These are phyloP conservation scores for Crocallis elinguaria DNA, from an alignment of 2,888 invertebrate genomes.

Conservation along the genomic window DNA sequence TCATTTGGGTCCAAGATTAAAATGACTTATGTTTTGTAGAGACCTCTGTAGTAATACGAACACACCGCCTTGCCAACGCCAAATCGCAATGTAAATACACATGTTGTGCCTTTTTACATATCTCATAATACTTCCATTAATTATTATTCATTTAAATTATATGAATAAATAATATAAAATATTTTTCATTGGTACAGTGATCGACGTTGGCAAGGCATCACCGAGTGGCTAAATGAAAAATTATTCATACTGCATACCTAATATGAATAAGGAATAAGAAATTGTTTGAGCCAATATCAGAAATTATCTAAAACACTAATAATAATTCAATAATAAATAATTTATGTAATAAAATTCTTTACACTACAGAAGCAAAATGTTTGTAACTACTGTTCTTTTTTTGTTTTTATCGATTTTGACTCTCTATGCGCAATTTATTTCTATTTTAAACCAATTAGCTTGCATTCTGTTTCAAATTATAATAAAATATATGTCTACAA, in stretches of 20 bases:
- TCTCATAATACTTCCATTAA: conserved; percentile 36
- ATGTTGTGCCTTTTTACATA: conserved; percentile 51
- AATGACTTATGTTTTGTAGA: conserved; percentile 18
- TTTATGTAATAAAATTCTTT: too few relatives aligned
- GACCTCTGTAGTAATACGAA: conserved; percentile 5
- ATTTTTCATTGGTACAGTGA: conserved; percentile 73
- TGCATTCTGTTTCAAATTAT: too few relatives aligned
- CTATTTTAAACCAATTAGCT: too few relatives aligned
- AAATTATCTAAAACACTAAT: neutral
- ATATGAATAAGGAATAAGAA: conserved; percentile 11
- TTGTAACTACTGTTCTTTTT: too few relatives aligned
- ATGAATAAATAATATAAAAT: conserved; percentile 40
- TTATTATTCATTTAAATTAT: conserved; percentile 16
- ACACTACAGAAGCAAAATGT: too few relatives aligned
- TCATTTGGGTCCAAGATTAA: neutral
- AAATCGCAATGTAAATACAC: conserved; percentile 75
- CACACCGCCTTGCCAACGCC: conserved; percentile 73
- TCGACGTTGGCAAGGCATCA: conserved; percentile 70
- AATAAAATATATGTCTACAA: too few relatives aligned
- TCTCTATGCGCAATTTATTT: too few relatives aligned
- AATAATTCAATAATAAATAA: too few relatives aligned
- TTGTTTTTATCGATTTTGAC: too few relatives aligned
- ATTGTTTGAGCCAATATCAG: conserved; percentile 7
- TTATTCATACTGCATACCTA: conserved; percentile 57
- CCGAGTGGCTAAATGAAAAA: conserved; percentile 51